Conservation (phyloP, 2,888 invertebrate genomes). For the Watsonalla binaria region DNA sequence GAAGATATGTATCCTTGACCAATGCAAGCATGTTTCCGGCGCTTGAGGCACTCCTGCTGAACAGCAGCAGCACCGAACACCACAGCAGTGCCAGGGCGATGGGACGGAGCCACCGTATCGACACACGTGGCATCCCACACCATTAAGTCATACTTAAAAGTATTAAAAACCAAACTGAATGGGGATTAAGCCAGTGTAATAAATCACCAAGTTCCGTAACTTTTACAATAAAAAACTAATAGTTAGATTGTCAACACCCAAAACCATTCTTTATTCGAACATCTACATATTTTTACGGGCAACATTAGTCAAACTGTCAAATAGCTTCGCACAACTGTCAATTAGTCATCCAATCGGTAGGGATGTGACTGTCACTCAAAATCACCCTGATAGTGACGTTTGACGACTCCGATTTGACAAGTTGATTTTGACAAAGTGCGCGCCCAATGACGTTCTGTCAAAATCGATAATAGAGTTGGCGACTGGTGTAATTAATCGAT, state of each 20-base stretch:
- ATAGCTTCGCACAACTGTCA: conserved; percentile 60
- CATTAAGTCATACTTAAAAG: too few relatives aligned
- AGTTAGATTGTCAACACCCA: conserved; percentile 42
- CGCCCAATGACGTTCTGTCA: conserved; percentile 54
- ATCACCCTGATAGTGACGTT: conserved; percentile 21
- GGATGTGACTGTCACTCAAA: conserved; percentile 47
- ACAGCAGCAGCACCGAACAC: too few relatives aligned
- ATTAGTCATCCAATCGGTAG: conserved; percentile 56
- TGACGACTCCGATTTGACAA: conserved; percentile 51
- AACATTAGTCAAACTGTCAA: conserved; percentile 75
- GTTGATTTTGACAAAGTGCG: conserved; percentile 62
- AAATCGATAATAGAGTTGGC: conserved; percentile 54
- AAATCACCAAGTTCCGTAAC: conserved; percentile 12
- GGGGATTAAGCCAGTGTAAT: background rate
- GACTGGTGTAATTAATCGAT: conserved; percentile 63
- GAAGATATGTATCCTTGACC: too few relatives aligned
- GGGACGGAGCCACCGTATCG: too few relatives aligned
- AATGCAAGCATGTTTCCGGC: too few relatives aligned
- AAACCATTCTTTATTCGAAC: conserved; percentile 49
- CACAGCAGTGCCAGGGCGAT: too few relatives aligned
- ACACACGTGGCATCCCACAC: too few relatives aligned
- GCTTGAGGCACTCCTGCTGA: too few relatives aligned
- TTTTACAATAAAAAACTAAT: conserved; percentile 24
- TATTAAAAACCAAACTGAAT: background rate
- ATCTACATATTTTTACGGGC: conserved; percentile 45